Base-by-base conservation (phyloP, 2,113 vertebrate genomes). In the Lophotis ruficrista region DNA sequence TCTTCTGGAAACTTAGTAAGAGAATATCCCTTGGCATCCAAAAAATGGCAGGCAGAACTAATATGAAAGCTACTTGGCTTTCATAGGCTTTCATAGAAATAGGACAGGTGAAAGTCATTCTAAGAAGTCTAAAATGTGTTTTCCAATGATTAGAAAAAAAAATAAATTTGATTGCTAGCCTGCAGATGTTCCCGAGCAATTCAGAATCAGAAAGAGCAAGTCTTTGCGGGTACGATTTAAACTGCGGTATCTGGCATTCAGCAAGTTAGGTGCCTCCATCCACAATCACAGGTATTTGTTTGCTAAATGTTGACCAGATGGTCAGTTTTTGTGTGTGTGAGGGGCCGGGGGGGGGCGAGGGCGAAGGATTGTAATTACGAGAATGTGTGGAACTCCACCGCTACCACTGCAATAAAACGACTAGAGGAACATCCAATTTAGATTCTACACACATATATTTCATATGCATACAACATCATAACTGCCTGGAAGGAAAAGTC, bases 401-500 rank as follows among this genome's bases (percentile, higher is more conserved):
- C 82, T 83, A 43, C 83, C 81, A 6, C 71, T 45, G 58, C 76
- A n/a, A n/a, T 21, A 37, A 33, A 84, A 66, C 17, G 82, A 76
- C 65, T n/a, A 37, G 68, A 90, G 72, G 10, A 83, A 6, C 80
- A 53, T 25, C 78, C 10, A 19, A 83, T 96, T 94, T 13, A 73
- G 60, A 96, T 93, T 96, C 79, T 17, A 6, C 1, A 61, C 85
- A 73, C 94, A 89, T 6, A 3, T 19, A 79, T 58, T 87, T 33
- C 90, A 38, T 69, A 85, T 75, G 92, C 96, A 80, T 24, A 50
- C 89, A 70, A 16, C 90, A 75, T 88, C 90, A 62, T 33, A 95
- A 60, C 83, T 84, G 97, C 93, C 94, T 93, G 92, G 78, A 80
- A 91, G 96, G 93, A 75, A 92, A 50, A 76, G 14, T 9, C 89